Base-by-base conservation (phyloP, 2,888 invertebrate species). In the Dioctria rufipes region DNA sequence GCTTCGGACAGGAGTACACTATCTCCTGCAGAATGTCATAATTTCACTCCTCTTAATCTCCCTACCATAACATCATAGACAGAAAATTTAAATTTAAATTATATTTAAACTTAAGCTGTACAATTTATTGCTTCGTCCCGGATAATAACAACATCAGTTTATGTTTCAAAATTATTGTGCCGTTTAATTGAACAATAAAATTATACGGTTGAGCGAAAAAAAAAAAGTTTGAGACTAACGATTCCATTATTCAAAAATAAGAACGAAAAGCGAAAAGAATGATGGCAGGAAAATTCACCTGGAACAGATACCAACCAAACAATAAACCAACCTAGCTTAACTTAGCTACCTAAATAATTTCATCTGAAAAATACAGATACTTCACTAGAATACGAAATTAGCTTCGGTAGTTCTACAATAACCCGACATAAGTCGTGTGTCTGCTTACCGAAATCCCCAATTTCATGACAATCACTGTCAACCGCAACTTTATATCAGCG, bases 381-480 rank as follows among this genome's bases (percentile, higher is more conserved):
- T 51, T 25, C 25, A n/a, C 5, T 46, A 49, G 69, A 69, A 69
- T 69, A 69, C 69, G 39, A 69, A 69, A 69, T 69, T 37, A 69
- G 69, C 40, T 39, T 25, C 6, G 2, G 69, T n/a, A 9, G 37
- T 37, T 25, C 51, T 37, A 3, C 37, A 9, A 51, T n/a, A 9
- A 4, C 40, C 25, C 37, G 9, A 25, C 11, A 4, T 49, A 37
- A 2, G 51, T 37, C 69, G 69, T 37, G 11, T 49, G 46, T 46
- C 51, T 69, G 69, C 69, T 69, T 69, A 69, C 69, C 51, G 39
- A 69, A 69, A 69, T 69, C 69, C 25, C 51, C 69, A 69, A 51
- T 69, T 69, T 37, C 49, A 69, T 54, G 39, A 51, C 69, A 69
- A 69, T 69, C 69, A 69, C 69, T 51, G 69, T 69, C 69, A 69